Evolutionary conservation across 1,140 invertebrate species (phyloP).

Genomic region (Patella vulgata): DNA sequence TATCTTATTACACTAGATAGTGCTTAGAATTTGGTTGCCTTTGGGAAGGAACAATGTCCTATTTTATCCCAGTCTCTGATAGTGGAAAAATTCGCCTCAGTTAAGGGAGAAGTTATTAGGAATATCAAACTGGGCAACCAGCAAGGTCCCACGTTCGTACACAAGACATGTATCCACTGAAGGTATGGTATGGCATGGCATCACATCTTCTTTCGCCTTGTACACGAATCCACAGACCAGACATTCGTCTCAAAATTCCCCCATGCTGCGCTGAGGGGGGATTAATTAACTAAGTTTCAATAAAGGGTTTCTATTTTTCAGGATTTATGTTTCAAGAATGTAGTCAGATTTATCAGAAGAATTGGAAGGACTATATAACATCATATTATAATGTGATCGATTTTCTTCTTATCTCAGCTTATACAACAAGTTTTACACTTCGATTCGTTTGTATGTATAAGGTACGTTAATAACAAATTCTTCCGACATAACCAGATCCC

Average conservation of each 20-base stretch:
- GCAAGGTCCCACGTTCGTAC: neutral
- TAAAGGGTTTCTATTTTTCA: no score
- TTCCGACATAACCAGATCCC: constrained; percentile 1
- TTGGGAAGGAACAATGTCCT: no score
- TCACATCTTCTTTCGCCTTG: neutral
- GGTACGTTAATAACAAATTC: constrained; percentile 29
- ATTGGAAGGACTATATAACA: constrained; percentile 45
- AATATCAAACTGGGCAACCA: no score
- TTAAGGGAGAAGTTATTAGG: no score
- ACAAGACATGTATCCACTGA: neutral
- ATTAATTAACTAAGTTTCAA: no score
- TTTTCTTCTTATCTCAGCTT: constrained; percentile 46
- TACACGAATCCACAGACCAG: neutral
- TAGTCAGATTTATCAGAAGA: constrained; percentile 55
- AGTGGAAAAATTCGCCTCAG: no score
- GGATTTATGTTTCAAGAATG: constrained; percentile 62
- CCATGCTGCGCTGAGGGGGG: neutral
- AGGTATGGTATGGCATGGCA: neutral
- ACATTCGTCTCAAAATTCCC: neutral
- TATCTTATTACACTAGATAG: no score
- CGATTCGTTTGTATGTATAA: constrained; percentile 52
- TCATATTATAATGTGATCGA: constrained; percentile 63
- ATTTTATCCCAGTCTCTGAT: no score
- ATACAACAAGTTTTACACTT: constrained; percentile 47
- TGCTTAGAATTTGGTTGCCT: no score